Evolutionary conservation across 2,113 vertebrate genomes (phyloP), one percentile per base, ranked within the genome.

Genomic region (Dicerorhinus sumatrensis): DNA sequence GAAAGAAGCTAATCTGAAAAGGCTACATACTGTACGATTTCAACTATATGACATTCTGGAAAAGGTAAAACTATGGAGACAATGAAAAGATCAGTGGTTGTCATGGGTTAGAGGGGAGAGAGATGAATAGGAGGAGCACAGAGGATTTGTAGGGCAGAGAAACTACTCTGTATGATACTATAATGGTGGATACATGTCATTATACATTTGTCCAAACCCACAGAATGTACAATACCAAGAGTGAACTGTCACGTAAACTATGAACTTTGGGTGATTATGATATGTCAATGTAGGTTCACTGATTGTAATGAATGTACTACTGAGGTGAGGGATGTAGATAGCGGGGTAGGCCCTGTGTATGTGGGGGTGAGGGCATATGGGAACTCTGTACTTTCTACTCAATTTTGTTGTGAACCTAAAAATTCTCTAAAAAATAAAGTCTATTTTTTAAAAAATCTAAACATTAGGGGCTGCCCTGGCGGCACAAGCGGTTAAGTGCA

Each of bases 1-100:
- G 11, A 82, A 93, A 79, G 25, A 81, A 60, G n/a, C 42, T 29
- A 92, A 48, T 83, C 14, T 72, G 54, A 81, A 96, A 94, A 85
- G 80, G 39, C 14, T 67, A 36, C 16, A 60, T 36, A 67, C 7
- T 29, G 10, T 58, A 69, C 65, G 31, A 56, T 54, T 33, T 58
- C n/a, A 54, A 54, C 25, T 48, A 21, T 27, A 92, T 39, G 20
- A 77, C 36, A 83, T 54, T 77, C 31, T 79, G n/a, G 33, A 56
- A 91, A 94, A 72, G 48, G 33, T 29, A 51, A 60, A 70, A 48
- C 73, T 65, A 85, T 46, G 25, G 12, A 73, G 72, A 65, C 18
- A 63, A 51, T 46, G 56, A 69, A 58, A 72, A 46, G 14, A 72
- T 70, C 21, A 46, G 18, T 36, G 69, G 48, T 88, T 16, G 54